phyloP scores from a whole-genome alignment of 2,113 vertebrate genomes.

The Ondatra zibethicus region DNA sequence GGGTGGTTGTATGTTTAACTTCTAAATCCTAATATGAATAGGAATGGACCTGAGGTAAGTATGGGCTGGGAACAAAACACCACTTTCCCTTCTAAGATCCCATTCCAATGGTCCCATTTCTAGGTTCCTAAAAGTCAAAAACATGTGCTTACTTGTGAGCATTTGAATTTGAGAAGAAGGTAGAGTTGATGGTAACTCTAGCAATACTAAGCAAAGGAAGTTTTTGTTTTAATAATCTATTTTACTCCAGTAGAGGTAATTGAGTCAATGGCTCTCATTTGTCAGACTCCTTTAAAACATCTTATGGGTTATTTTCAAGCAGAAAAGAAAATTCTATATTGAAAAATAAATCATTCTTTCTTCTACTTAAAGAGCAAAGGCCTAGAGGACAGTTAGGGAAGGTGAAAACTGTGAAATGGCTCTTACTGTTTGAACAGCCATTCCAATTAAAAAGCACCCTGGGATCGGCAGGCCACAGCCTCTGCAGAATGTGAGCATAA shows the following conservation, averaged over 20 bases:
- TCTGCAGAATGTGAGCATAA: background rate
- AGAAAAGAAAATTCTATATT: constrained; percentile 59
- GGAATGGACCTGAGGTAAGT: background rate
- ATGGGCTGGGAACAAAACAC: background rate
- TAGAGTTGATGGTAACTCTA: background rate
- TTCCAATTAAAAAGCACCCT: constrained; percentile 73
- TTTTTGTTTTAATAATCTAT: constrained; percentile 55
- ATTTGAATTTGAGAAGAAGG: background rate
- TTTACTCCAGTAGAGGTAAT: constrained; percentile 30
- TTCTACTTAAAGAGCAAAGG: constrained; percentile 63
- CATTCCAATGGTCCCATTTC: background rate
- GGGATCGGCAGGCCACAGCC: background rate
- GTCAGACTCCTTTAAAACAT: constrained; percentile 44
- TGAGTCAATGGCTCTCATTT: constrained; percentile 50
- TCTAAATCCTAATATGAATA: background rate
- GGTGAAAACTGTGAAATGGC: constrained; percentile 52
- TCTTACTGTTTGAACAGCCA: constrained; percentile 52
- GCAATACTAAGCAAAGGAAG: background rate
- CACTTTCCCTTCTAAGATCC: constrained; percentile 11
- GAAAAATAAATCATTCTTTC: constrained; percentile 61
- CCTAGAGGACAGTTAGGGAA: background rate
- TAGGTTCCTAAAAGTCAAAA: background rate
- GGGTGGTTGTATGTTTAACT: background rate
- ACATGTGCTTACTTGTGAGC: background rate
- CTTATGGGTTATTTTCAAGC: constrained; percentile 34